Base-by-base conservation (phyloP, 2,888 invertebrate genomes). In the Pachycephus smyrnensis region DNA sequence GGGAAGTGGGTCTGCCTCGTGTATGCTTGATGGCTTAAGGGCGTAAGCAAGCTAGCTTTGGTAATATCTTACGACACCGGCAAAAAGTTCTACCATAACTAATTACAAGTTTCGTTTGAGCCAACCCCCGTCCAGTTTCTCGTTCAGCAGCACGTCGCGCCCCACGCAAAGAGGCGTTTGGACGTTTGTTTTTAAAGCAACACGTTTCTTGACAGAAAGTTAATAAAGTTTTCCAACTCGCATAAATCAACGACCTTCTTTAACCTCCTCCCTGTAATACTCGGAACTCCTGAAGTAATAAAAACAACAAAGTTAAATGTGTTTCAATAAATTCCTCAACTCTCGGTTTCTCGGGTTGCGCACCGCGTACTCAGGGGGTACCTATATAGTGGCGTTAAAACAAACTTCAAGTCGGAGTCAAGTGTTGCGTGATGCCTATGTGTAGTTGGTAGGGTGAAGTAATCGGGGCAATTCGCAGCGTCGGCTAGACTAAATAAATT, bases 211-310 rank as follows among this genome's bases (percentile, higher is more conserved):
- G 87, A 87, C 87, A 85, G 86, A 84, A 83, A 86, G 86, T 87
- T 88, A 86, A 87, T 86, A 87, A 89, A 89, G 85, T 89, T 89
- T 86, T 85, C 84, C 82, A 88, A 85, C 86, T 87, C 83, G 86
- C 88, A 89, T 89, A 89, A 88, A 88, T 89, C 89, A 89, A 84
- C 87, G 86, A 81, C 82, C 82, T 84, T 82, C 84, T 83, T 84
- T 84, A 83, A 85, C 82, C 81, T 78, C 33, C 35, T 31, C 55
- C 35, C 68, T 36, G 35, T 6, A 30, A 11, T 11, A 31, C 32
- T 71, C 12, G 68, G 30, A 75, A 78, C 73, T 71, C 36, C 40
- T 55, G 68, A 73, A 73, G 76, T 81, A 82, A 84, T 84, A 83
- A 86, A 84, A 82, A 81, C 84, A 86, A 86, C 85, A 83, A 87